These are phyloP conservation scores for Rhodophaea formosa DNA, from an alignment of 2,888 invertebrate genomes.

Conservation along the genomic window DNA sequence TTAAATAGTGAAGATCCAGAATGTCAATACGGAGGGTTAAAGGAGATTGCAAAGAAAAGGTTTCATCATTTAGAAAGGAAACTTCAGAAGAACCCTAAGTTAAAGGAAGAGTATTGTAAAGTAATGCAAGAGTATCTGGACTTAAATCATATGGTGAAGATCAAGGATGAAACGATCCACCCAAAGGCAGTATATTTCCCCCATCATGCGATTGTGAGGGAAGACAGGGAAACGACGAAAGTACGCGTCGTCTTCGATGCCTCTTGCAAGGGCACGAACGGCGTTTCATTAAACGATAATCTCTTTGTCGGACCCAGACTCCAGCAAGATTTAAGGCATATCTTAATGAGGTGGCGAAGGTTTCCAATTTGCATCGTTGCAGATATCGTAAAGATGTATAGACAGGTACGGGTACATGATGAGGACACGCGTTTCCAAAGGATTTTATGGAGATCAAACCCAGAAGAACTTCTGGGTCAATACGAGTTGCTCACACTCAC, in stretches of 20 bases:
- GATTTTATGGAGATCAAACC: neutral
- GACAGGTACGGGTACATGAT: neutral
- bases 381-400: too few species aligned
- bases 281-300: constrained; percentile 12
- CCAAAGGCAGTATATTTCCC: too few species aligned
- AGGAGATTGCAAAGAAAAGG: constrained; percentile 9
- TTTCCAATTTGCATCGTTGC: too few species aligned
- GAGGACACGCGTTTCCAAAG: neutral
- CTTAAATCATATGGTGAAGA: too few species aligned
- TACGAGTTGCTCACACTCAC: constrained; percentile 15
- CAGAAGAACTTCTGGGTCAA: constrained; percentile 2
- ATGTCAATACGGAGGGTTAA: neutral
- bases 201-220: constrained; percentile 23
- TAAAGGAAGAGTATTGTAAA: too few species aligned
- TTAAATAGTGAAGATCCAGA: too few species aligned
- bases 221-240: constrained; percentile 17
- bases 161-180: too few species aligned
- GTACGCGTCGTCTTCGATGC: constrained; percentile 15
- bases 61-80: constrained; percentile 26
- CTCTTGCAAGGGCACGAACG: constrained; percentile 14
- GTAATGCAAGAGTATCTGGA: too few species aligned
- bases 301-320: neutral
- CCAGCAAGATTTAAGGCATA: neutral
- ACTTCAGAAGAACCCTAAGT: constrained; percentile 22
- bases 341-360: too few species aligned